Evolutionary conservation across 2,797 vertebrate genomes (phyloP), one percentile per base, ranked within the genome.

Genomic region (Spea hammondii): DNA sequence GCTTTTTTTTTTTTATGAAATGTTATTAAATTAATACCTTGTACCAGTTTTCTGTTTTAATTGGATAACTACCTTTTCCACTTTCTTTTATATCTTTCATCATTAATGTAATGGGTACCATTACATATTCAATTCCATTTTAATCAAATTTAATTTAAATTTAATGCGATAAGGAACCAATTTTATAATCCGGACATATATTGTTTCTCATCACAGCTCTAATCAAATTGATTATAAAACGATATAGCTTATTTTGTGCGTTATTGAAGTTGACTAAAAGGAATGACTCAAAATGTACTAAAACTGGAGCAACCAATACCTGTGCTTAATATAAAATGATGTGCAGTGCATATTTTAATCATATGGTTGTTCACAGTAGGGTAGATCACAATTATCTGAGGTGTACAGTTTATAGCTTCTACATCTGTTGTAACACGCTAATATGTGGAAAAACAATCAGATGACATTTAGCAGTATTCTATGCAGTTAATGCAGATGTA

Each of bases 61-160:
- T 77, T 77, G 74, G 69, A 73, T 69, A 74, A 60, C 59, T 65
- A 72, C 55, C 55, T 60, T 13, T 72, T 80, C 77, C 50, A 70
- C 57, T 73, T 32, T 76, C 13, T 76, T 49, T 64, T 77, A 54
- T 73, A 44, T 51, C 57, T 68, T 50, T 32, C 73, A 82, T 48
- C 79, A 77, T 77, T 77, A 82, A 73, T 68, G 79, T 77, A 82
- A 82, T 82, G 79, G 69, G 62, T 77, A 73, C 70, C 45, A 82
- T 82, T 77, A 77, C 44, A 32, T 47, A 64, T 69, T 59, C 79
- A 82, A 82, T 82, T 74, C 66, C 79, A 64, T 72, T 77, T 77
- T 82, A 82, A 82, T 82, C 79, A 77, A 76, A 77, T 77, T 77
- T 82, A 82, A 75, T 67, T 82, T 82, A 77, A 82, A 75, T 49